A percentile compares a stretch with the other conserved stretches of the same genome.
Conservation (phyloP, 2,113 vertebrate species). For the Vulpes lagopus region DNA sequence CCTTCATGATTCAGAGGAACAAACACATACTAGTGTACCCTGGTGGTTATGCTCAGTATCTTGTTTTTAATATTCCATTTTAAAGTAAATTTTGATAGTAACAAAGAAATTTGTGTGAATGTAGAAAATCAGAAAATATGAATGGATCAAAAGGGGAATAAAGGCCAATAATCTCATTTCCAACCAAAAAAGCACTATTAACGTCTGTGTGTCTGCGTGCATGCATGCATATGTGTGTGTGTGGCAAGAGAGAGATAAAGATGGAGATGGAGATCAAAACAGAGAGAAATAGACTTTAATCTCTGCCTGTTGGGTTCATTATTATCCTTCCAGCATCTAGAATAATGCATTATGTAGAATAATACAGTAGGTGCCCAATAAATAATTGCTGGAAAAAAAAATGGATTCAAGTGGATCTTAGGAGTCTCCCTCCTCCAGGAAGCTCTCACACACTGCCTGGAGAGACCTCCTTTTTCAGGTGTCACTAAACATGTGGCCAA, state of each 20-base stretch:
- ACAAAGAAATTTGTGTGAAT: slow-evolving; percentile 13
- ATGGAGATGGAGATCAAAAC: not conserved
- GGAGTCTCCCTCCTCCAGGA: not conserved
- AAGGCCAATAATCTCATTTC: not conserved
- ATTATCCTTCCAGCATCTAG: not conserved
- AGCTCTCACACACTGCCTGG: not conserved
- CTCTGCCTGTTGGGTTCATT: not conserved
- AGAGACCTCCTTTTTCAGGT: not conserved
- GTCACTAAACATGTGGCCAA: not conserved
- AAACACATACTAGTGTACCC: not conserved
- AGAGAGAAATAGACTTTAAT: not conserved
- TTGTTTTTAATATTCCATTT: slow-evolving; percentile 22
- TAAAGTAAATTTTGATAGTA: slow-evolving; percentile 36
- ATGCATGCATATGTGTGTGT: not conserved
- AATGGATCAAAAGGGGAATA: not conserved
- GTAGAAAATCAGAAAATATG: not conserved
- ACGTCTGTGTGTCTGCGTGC: not conserved
- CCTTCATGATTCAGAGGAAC: not conserved
- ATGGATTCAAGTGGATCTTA: not conserved
- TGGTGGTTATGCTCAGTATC: not conserved
- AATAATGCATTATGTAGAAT: not conserved
- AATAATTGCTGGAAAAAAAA: not conserved
- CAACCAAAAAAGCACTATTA: not conserved
- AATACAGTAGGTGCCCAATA: not conserved
- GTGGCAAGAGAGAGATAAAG: not conserved